phyloP scores from a whole-genome alignment of 1,140 invertebrate genomes.

The Anoplophora glabripennis region DNA sequence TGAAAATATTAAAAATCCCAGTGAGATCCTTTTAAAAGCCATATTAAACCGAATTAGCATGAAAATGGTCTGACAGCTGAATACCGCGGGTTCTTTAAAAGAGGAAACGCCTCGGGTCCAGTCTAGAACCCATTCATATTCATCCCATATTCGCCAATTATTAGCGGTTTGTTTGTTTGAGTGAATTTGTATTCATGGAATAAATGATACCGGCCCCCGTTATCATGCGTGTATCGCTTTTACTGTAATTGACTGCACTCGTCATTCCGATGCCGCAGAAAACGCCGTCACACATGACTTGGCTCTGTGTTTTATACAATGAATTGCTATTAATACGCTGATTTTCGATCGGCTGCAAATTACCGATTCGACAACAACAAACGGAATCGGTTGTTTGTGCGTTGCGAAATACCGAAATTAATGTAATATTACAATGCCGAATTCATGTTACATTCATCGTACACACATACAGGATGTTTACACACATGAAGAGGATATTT shows the following conservation, averaged over 20 bases:
- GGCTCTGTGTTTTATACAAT: too few species aligned
- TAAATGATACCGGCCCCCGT: constrained; percentile 42
- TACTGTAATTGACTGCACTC: constrained; percentile 38
- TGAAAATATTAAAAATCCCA: constrained; percentile 46
- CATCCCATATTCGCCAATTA: constrained; percentile 40
- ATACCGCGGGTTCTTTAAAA: constrained; percentile 30
- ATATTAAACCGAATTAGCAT: constrained; percentile 45
- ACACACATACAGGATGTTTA: too few species aligned
- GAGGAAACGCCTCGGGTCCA: constrained; percentile 10
- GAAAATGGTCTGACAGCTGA: constrained; percentile 47
- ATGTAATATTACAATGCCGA: too few species aligned
- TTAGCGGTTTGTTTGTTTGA: constrained; percentile 42
- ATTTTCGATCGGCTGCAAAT: too few species aligned
- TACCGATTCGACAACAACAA: too few species aligned
- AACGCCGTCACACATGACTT: too few species aligned
- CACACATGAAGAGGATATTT: too few species aligned
- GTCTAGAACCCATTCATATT: constrained; percentile 38
- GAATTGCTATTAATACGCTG: too few species aligned
- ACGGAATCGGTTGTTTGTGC: too few species aligned
- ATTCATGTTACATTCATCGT: too few species aligned
- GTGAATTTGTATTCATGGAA: constrained; percentile 46
- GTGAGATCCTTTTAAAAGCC: constrained; percentile 41
- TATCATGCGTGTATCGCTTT: constrained; percentile 39
- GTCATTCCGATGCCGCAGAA: constrained; percentile 10
- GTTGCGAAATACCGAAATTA: too few species aligned